These are phyloP conservation scores for Drepanosiphum platanoidis DNA, from an alignment of 2,888 invertebrate genomes.

Conservation along the genomic window DNA sequence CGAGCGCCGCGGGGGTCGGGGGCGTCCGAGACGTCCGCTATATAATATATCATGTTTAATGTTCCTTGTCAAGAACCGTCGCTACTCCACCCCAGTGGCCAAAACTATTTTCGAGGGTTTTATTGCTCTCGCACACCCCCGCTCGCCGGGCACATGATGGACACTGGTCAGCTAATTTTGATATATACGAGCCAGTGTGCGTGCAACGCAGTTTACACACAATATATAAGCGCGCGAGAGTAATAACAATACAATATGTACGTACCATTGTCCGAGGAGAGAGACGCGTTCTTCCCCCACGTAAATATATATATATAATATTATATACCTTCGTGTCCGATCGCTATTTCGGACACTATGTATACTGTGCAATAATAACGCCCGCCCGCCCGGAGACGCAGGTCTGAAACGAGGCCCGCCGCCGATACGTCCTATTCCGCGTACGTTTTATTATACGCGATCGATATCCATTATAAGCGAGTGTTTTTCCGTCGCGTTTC, in stretches of 20 bases:
- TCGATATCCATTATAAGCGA: slow-evolving; percentile 43
- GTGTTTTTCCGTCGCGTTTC: slow-evolving; percentile 18
- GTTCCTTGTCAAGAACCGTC: slow-evolving; percentile 56
- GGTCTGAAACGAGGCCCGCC: slow-evolving; percentile 43
- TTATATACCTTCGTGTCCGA: slow-evolving; percentile 52
- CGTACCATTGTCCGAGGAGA: slow-evolving; percentile 24
- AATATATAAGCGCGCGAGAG: background rate
- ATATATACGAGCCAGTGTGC: slow-evolving; percentile 14
- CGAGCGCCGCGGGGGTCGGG: background rate
- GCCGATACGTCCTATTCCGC: too few relatives aligned
- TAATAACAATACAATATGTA: slow-evolving; percentile 14
- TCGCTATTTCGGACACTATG: slow-evolving; percentile 39
- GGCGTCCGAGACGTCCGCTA: background rate
- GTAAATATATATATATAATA: too few relatives aligned
- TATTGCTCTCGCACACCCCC: slow-evolving; percentile 32
- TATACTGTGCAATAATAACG: too few relatives aligned
- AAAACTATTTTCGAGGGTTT: slow-evolving; percentile 56
- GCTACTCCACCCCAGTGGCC: slow-evolving; percentile 14
- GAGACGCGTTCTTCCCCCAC: slow-evolving; percentile 36
- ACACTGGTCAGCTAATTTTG: slow-evolving; percentile 60
- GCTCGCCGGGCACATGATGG: slow-evolving; percentile 32
- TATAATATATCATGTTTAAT: slow-evolving; percentile 62
- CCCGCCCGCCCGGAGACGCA: slow-evolving; percentile 20
- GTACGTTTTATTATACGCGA: too few relatives aligned
- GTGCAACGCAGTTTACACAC: background rate